Evolutionary conservation across 2,113 vertebrate genomes (phyloP), one percentile per base, ranked within the genome.

Genomic region (Myotis davidii): DNA sequence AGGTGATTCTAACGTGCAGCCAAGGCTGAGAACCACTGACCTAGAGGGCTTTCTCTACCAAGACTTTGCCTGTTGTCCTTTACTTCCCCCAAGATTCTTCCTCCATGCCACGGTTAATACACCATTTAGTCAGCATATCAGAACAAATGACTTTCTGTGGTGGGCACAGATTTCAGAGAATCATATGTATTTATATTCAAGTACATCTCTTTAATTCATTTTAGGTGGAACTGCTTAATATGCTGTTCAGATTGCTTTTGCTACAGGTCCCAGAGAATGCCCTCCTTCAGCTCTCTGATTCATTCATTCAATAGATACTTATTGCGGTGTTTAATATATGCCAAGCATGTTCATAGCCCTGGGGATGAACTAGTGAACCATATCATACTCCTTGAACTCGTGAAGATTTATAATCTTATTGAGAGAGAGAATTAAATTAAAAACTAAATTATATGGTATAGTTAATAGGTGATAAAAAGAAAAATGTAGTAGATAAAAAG

Each of bases 261-360:
- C 52, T 84, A 59, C 12, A 64, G 61, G 61, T 54, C 14, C n/a
- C 39, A 92, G 64, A 86, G 85, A 95, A 94, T 82, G 27, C 21
- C 50, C 20, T 56, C 48, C 65, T 59, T 48, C 34, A 78, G 61
- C 18, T 32, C 32, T 65, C 48, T 67, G 27, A 65, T 56, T 74
- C 11, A 25, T 50, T 78, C 25, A 54, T 88, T 89, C 59, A 85
- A 3, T 34, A 88, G 13, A 50, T 84, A 23, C 25, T 85, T 73
- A 73, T 11, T 67, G 79, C 50, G 32, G 59, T 56, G 37, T 56
- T 76, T 82, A 64, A n/a, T 54, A 56, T 56, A 59, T 88, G 56
- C 48, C 56, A 54, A 20, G 9, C 42, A 11, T 48, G 32, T 70
- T 70, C 32, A 21, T 25, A 85, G 78, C 21, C 18, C 29, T 85